Conservation (phyloP, 1,140 invertebrate genomes). For the Orchesella cincta region DNA sequence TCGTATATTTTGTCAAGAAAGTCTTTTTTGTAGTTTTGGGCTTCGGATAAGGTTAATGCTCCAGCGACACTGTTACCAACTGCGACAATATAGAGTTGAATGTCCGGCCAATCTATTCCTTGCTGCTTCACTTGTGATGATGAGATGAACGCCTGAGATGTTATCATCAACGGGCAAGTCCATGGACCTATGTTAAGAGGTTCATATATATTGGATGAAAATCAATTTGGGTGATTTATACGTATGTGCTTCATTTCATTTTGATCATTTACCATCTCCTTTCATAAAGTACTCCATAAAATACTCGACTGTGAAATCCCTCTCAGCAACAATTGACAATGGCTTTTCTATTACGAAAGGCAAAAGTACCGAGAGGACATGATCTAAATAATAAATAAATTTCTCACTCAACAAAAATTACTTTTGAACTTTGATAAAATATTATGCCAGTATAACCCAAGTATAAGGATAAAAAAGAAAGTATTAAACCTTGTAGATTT, state of each 20-base stretch:
- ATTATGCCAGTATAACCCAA: too few species aligned
- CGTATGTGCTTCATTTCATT: background rate
- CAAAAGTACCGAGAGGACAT: slow-evolving; percentile 19
- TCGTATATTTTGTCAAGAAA: slow-evolving; percentile 29
- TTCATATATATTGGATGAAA: background rate
- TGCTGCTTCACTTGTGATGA: background rate
- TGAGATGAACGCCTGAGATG: slow-evolving; percentile 30
- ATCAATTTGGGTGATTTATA: background rate
- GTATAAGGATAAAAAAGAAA: too few species aligned
- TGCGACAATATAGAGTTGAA: slow-evolving; percentile 36
- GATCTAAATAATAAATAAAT: too few species aligned
- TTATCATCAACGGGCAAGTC: slow-evolving; percentile 6
- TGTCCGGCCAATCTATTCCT: slow-evolving; percentile 41
- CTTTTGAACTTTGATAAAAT: too few species aligned
- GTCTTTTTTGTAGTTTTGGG: slow-evolving; percentile 28
- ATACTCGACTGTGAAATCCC: slow-evolving; percentile 30
- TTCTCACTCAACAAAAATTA: too few species aligned
- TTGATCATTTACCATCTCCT: slow-evolving; percentile 36
- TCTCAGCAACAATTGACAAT: slow-evolving; percentile 32
- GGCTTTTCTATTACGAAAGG: slow-evolving; percentile 37
- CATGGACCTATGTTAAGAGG: slow-evolving; percentile 18
- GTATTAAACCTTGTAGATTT: slow-evolving; percentile 45
- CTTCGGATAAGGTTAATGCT: slow-evolving; percentile 4
- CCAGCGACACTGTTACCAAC: slow-evolving; percentile 2
- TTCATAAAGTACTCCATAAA: slow-evolving; percentile 36